Base-by-base conservation (phyloP, 2,888 invertebrate species). In the Drosophila silvestris region DNA sequence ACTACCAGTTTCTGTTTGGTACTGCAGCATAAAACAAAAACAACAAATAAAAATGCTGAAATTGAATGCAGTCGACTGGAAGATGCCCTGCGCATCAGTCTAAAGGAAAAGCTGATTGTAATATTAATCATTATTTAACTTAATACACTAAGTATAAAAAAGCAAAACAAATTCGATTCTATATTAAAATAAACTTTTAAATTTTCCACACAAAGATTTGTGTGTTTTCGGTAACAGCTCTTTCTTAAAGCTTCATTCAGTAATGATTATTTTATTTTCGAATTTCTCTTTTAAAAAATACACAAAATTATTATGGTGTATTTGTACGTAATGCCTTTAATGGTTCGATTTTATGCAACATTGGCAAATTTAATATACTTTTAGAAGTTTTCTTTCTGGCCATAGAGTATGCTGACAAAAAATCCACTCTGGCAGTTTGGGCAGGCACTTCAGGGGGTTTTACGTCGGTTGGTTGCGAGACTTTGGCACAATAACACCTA, bases 401-500 rank as follows among this genome's bases (percentile, higher is more conserved):
- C 61, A 53, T 64, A 62, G 68, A 64, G 78, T 62, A 81, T 66
- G 44, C 44, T 16, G 37, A 12, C 28, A 70, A 68, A 60, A 68
- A 71, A 81, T 80, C 68, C 47, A 72, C 78, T 67, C 65, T 72
- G 73, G 57, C 66, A 81, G 60, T 81, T 81, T 50, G 60, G 78
- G 57, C 78, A 60, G 65, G 62, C 73, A 79, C 78, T 79, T 61
- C 53, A 47, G 70, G 62, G 74, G 72, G 72, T 65, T 77, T 69
- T 69, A 47, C 59, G 65, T 60, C 58, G 70, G 74, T 57, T 66
- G 68, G 74, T 59, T 81, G 60, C 78, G 81, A 88, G 83, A 85
- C 86, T 85, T 90, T 85, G 85, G 90, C 85, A 85, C 85, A 85
- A 85, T 85, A 85, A 85, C 85, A 85, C 85, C 85, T 90, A 85